Evolutionary conservation across 2,797 vertebrate species (phyloP).

Genomic region (Brachyalestes nurse): DNA sequence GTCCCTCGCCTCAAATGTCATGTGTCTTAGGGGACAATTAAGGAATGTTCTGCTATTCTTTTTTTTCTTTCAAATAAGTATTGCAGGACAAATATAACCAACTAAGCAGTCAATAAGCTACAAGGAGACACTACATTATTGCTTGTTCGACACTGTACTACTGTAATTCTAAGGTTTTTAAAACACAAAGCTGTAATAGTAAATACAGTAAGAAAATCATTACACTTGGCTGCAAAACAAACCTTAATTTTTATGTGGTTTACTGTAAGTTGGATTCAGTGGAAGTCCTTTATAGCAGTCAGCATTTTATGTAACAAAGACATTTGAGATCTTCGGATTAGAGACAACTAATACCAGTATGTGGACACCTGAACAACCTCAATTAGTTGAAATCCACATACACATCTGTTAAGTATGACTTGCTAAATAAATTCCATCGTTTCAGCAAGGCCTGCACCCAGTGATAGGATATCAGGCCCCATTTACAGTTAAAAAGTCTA

Average conservation of each 20-base stretch:
- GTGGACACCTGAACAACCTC: background rate
- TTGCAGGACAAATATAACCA: background rate
- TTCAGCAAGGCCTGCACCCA: no score
- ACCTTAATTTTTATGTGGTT: background rate
- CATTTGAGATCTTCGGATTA: background rate
- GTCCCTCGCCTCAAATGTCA: slow-evolving; percentile 78
- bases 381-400: no score
- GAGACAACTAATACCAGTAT: background rate
- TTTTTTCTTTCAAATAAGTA: background rate
- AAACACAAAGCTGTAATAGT: background rate
- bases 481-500: no score
- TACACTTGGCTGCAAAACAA: background rate
- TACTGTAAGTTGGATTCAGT: background rate
- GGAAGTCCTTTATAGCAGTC: background rate
- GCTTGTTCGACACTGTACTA: background rate
- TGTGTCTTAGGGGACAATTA: slow-evolving; percentile 75
- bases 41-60: slow-evolving; percentile 50
- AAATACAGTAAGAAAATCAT: background rate
- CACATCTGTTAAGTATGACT: no score
- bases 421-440: no score
- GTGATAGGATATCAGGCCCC: no score
- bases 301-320: background rate
- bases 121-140: background rate
- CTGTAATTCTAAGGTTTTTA: background rate
- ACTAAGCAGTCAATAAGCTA: background rate